Evolutionary conservation across 2,888 invertebrate species (phyloP), one percentile per base, ranked within the genome.

Genomic region (Hemithea aestivaria): DNA sequence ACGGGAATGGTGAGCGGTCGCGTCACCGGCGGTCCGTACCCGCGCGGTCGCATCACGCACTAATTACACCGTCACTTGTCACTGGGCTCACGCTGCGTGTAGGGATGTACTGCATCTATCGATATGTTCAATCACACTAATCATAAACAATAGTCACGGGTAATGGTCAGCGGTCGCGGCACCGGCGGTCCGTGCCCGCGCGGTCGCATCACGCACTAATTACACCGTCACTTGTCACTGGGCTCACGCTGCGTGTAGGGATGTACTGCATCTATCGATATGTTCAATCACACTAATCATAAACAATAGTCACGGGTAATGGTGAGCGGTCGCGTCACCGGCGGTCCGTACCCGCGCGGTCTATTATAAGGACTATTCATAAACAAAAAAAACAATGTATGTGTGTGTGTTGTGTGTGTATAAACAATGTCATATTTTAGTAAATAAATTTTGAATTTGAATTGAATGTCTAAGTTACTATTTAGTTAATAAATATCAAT

Each of bases 31-130:
- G 9, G 10, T n/a, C n/a, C 20, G 23, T 12, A 6, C 51, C 50
- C 53, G 52, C 48, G 11, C 8, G 31, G 35, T 55, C 60, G 65
- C 58, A 79, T 77, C 76, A 72, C 66, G 78, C 75, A 77, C 82
- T 84, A 84, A 84, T 84, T 84, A 82, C 75, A 39, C 53, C 76
- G 69, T 79, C 81, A 80, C 76, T 66, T 80, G 79, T 68, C 75
- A 69, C 61, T 58, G 57, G 61, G 48, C 62, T 51, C 55, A 57
- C 48, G 47, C 47, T 41, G 26, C 48, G 44, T 25, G 36, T 34
- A 40, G 39, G 40, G 31, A 23, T 30, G 16, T 5, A 16, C 16
- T 16, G 16, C 2, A 16, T 16, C 5, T 16, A 16, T 4, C 16
- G 5, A 16, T n/a, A n/a, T n/a, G n/a, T n/a, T n/a, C n/a, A n/a